A percentile compares a stretch with the other conserved stretches of the same genome.
Conservation (phyloP, 2,113 vertebrate species). For the Ceratotherium simum region DNA sequence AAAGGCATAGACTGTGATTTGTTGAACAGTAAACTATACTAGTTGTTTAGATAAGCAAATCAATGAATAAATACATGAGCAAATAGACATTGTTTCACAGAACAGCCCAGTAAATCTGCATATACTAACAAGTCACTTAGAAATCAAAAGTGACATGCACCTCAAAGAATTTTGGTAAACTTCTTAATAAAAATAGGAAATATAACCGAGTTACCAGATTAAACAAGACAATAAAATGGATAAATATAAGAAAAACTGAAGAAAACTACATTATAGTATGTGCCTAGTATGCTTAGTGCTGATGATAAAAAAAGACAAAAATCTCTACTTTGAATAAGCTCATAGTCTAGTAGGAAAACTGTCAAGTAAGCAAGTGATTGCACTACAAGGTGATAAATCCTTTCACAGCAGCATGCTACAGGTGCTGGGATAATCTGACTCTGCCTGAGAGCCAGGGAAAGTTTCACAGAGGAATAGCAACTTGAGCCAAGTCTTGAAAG, state of each 20-base stretch:
- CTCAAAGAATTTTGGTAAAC: constrained; percentile 43
- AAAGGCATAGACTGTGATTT: neutral
- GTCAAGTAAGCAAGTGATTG: neutral
- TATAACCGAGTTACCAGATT: neutral
- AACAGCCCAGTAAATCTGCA: neutral
- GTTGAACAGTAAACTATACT: neutral
- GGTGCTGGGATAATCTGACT: neutral
- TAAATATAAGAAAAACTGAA: neutral
- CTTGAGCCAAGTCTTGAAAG: neutral
- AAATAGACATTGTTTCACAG: neutral
- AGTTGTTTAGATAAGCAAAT: neutral
- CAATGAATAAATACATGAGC: neutral
- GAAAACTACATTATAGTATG: neutral
- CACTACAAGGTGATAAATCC: neutral
- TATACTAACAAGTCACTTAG: constrained; percentile 3
- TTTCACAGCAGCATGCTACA: neutral
- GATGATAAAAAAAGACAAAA: constrained; percentile 34
- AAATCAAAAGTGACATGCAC: neutral
- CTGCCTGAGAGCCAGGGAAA: neutral
- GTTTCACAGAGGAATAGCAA: neutral
- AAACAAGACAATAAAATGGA: constrained; percentile 5
- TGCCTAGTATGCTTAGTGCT: neutral
- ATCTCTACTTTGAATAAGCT: neutral
- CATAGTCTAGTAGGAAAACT: neutral
- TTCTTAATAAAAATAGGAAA: constrained; percentile 21